phyloP scores from a whole-genome alignment of 2,113 vertebrate species.

The Henicopernis longicauda region DNA sequence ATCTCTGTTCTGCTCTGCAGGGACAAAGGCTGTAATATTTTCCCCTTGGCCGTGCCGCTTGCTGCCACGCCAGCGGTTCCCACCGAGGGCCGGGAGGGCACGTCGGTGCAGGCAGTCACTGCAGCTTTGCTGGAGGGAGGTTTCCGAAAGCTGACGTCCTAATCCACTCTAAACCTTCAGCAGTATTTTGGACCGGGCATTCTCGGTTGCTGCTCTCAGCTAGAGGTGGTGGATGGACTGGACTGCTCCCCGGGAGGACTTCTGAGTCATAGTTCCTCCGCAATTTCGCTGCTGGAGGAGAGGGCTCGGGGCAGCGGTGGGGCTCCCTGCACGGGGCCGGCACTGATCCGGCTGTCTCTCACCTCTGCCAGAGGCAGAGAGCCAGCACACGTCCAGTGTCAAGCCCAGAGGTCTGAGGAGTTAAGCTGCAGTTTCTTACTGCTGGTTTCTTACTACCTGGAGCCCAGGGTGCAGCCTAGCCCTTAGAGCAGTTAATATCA shows the following conservation, averaged over 20 bases:
- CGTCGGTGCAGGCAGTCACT: background rate
- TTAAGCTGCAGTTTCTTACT: background rate
- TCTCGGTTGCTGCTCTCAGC: background rate
- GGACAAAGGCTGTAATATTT: background rate
- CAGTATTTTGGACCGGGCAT: background rate
- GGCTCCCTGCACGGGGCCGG: rapidly evolving
- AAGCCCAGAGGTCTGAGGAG: background rate
- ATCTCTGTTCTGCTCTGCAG: background rate
- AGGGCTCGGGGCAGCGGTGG: background rate
- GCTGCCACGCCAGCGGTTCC: rapidly evolving
- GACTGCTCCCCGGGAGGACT: background rate
- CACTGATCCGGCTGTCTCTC: background rate
- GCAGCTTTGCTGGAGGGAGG: background rate
- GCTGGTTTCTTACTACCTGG: background rate
- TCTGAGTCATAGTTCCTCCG: background rate
- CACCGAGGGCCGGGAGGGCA: background rate
- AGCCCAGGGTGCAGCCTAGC: background rate
- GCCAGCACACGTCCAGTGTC: background rate
- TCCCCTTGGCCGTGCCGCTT: background rate
- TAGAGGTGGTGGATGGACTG: background rate
- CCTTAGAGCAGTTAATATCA: background rate
- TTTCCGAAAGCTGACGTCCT: background rate
- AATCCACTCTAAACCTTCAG: background rate
- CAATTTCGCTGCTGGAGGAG: background rate
- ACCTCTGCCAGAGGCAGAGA: background rate